These are phyloP conservation scores for Archilochus colubris DNA, from an alignment of 2,113 vertebrate genomes.

Conservation along the genomic window DNA sequence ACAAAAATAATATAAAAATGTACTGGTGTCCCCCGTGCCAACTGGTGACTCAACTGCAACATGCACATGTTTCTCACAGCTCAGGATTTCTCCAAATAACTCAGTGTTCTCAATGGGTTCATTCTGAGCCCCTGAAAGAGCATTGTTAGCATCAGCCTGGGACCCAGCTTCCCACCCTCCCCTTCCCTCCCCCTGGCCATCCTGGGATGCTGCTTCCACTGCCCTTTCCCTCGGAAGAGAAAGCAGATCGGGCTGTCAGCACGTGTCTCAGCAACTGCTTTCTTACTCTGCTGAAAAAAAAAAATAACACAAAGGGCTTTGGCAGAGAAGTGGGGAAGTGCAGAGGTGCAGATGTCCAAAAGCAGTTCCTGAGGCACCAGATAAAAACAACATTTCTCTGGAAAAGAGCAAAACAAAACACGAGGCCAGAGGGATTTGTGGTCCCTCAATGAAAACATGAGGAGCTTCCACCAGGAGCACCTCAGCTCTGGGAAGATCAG, in stretches of 20 bases:
- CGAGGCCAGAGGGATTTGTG: not conserved
- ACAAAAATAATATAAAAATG: not conserved
- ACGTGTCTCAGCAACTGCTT: not conserved
- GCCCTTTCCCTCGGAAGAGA: not conserved
- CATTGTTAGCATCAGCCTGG: not conserved
- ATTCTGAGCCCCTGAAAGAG: not conserved
- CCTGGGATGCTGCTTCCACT: not conserved
- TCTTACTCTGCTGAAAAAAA: not conserved
- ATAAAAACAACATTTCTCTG: not conserved
- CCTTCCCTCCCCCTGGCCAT: not conserved
- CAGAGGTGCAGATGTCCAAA: not conserved
- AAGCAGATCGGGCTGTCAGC: not conserved
- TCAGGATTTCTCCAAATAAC: not conserved
- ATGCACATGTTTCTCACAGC: not conserved
- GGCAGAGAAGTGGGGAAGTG: not conserved
- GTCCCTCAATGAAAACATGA: accelerated
- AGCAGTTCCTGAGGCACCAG: not conserved
- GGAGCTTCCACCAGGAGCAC: not conserved
- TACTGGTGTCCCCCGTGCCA: not conserved
- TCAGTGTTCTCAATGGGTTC: not conserved
- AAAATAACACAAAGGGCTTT: not conserved
- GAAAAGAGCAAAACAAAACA: not conserved
- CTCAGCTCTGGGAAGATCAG: too few species aligned
- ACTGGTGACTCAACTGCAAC: conserved; percentile 31
- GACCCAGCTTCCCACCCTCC: not conserved